Conservation (phyloP, 2,888 invertebrate species). For the Notocelia uddmanniana region DNA sequence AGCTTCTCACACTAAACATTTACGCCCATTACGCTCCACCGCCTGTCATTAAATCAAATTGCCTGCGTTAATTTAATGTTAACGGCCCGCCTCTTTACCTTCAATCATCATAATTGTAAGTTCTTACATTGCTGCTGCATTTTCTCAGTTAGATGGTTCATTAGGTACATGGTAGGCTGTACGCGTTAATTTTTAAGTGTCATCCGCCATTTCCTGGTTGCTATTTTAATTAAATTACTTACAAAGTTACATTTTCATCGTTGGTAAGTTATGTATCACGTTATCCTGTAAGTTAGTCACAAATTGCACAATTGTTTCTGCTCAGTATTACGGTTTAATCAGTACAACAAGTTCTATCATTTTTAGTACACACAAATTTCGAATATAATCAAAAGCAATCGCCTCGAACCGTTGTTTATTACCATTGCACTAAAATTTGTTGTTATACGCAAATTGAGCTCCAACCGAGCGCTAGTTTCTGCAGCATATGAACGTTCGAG, state of each 20-base stretch:
- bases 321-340: not conserved
- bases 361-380: not conserved
- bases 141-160: conserved; percentile 54
- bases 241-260: not conserved
- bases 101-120: conserved; percentile 64
- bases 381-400: conserved; percentile 16
- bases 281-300: not conserved
- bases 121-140: conserved; percentile 64
- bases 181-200: conserved; percentile 23
- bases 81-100: conserved; percentile 61
- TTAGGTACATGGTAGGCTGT: conserved; percentile 17
- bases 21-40: conserved; percentile 51
- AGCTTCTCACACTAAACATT: conserved; percentile 54
- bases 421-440: conserved; percentile 10
- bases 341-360: not conserved
- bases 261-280: not conserved
- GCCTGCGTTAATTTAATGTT: conserved; percentile 64
- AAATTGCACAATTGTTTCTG: not conserved
- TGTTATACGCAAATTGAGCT: conserved; percentile 36
- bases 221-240: conserved; percentile 3
- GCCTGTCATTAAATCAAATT: conserved; percentile 69
- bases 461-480: conserved; percentile 28
- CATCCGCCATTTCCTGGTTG: conserved; percentile 18
- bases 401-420: conserved; percentile 17
- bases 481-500: conserved; percentile 43